Evolutionary conservation across 2,888 invertebrate genomes (phyloP).

Genomic region (Dicyrtomina minuta): DNA sequence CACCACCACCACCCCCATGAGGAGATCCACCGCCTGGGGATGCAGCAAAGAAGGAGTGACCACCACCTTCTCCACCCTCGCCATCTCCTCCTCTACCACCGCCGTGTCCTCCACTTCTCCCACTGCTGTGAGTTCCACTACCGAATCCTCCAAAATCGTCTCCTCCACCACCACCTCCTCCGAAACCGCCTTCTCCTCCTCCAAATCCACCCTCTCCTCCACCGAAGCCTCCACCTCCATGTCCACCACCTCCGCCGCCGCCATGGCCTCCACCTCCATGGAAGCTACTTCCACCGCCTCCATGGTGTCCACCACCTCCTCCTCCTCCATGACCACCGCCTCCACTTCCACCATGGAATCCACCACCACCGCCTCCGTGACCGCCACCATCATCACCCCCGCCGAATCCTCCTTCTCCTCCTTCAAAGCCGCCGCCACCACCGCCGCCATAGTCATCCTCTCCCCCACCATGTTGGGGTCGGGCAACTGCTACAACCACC

Average conservation of each 20-base stretch:
- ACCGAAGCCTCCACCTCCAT: slow-evolving; percentile 12
- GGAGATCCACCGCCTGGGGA: slow-evolving; percentile 25
- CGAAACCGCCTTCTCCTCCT: slow-evolving; percentile 14
- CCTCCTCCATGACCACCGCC: slow-evolving; percentile 1
- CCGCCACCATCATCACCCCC: slow-evolving; percentile 27
- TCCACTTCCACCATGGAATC: neutral
- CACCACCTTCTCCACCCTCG: slow-evolving; percentile 30
- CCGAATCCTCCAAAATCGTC: slow-evolving; percentile 32
- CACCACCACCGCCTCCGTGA: slow-evolving; percentile 15
- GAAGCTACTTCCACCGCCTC: slow-evolving; percentile 12
- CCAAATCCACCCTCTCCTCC: slow-evolving; percentile 23
- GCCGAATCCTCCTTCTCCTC: slow-evolving; percentile 1
- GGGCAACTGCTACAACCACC: slow-evolving; percentile 38
- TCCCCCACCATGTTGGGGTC: slow-evolving; percentile 44
- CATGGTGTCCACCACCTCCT: slow-evolving; percentile 21
- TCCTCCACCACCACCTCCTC: slow-evolving; percentile 23
- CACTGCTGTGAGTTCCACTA: slow-evolving; percentile 25
- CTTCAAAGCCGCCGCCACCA: slow-evolving; percentile 28
- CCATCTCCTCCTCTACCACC: slow-evolving; percentile 24
- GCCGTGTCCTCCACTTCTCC: slow-evolving; percentile 34
- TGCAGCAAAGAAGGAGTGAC: slow-evolving; percentile 33
- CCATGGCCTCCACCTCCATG: slow-evolving; percentile 20
- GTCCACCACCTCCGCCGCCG: slow-evolving; percentile 26
- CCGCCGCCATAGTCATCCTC: slow-evolving; percentile 37
- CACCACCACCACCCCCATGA: slow-evolving; percentile 22